Base-by-base conservation (phyloP, 2,113 vertebrate genomes). In the Fregata magnificens region DNA sequence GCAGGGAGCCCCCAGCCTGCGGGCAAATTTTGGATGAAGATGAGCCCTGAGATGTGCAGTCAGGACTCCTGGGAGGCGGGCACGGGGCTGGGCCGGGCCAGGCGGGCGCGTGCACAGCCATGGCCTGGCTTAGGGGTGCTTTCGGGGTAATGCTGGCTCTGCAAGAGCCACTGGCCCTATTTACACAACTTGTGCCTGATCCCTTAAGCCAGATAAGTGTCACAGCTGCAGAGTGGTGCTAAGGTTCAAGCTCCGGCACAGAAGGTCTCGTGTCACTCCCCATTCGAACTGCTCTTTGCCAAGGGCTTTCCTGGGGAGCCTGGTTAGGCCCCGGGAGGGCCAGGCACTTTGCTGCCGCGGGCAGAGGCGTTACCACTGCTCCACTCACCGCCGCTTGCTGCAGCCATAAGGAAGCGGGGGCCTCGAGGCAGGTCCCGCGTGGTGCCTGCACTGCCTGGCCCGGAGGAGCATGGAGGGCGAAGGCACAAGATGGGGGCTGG, bases 201-300 rank as follows among this genome's bases (percentile, higher is more conserved):
- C 95, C 91, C 59, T 95, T 97, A 97, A 97, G 96, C 96, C 94
- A 93, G 93, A 95, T 97, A 74, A 97, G 93, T 50, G 53, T 65
- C 62, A 16, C 38, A 13, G 63, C 79, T 26, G 38, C 34, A 25
- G 69, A 38, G 77, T 3, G 2, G 18, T 82, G 89, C 90, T 52
- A 82, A 90, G 87, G 89, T 77, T 73, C 91, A 95, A 72, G 63
- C 88, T 77, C 31, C 34, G 42, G 50, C 58, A 32, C 53, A 59
- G 66, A 52, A 84, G 25, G 18, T 83, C 52, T 74, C 4, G 1
- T 24, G 55, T 77, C 26, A 9, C 44, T 32, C 58, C 40, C 11
- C 6, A 44, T 87, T 61, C 7, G 3, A 63, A 25, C 3, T 0
- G 12, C 52, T 86, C 19, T 56, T 67, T 71, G 47, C 47, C 36